Conservation (phyloP, 1,140 invertebrate species). For the Dinoponera quadriceps region DNA sequence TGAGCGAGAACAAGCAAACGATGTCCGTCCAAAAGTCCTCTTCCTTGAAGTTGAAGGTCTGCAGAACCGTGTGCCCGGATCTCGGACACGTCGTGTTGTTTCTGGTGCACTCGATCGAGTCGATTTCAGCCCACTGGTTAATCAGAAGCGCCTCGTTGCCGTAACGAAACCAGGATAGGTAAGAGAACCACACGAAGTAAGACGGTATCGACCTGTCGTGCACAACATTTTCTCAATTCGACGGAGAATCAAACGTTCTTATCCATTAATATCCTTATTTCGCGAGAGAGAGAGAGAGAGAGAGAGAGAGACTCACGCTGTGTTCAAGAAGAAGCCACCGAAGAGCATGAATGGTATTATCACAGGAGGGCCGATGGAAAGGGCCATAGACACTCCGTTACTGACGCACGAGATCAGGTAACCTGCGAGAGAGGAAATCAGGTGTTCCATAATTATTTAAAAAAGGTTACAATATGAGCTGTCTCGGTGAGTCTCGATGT, state of each 20-base stretch:
- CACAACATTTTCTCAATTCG: neutral
- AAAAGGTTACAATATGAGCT: neutral
- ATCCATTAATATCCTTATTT: neutral
- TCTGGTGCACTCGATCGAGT: conserved; percentile 90
- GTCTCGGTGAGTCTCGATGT: conserved; percentile 72
- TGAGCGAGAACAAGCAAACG: conserved; percentile 89
- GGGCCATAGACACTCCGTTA: conserved; percentile 92
- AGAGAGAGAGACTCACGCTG: conserved; percentile 88
- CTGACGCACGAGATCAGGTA: conserved; percentile 96
- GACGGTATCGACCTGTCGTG: conserved; percentile 91
- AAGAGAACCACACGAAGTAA: conserved; percentile 96
- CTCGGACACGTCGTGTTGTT: conserved; percentile 91
- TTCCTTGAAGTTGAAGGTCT: conserved; percentile 92
- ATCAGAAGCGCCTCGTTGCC: conserved; percentile 97
- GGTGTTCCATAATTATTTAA: neutral
- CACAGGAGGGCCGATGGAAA: conserved; percentile 95
- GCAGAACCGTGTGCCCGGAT: conserved; percentile 91
- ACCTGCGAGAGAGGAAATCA: conserved; percentile 86
- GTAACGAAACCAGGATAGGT: conserved; percentile 98
- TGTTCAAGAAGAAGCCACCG: conserved; percentile 98
- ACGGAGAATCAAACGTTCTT: neutral
- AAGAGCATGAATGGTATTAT: conserved; percentile 97
- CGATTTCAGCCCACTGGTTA: conserved; percentile 95
- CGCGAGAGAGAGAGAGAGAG: neutral
- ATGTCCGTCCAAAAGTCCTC: conserved; percentile 91